Evolutionary conservation across 1,140 invertebrate species (phyloP).

Genomic region (Drosophila ogumai): DNA sequence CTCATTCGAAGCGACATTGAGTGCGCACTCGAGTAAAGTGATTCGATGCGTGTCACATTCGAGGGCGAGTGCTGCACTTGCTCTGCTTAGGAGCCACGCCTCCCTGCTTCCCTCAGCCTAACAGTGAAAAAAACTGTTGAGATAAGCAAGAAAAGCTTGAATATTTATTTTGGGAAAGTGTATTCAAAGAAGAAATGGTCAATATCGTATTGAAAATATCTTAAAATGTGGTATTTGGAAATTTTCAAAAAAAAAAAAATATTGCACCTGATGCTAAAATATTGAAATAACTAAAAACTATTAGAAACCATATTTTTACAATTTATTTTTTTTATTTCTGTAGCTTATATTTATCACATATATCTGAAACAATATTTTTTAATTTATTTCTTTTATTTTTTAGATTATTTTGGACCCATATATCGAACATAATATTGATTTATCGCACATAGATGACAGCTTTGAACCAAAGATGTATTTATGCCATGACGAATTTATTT

Average conservation of each 20-base stretch:
- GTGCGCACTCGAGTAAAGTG: conserved; percentile 70
- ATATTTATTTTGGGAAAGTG: neutral
- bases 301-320: too few relatives aligned
- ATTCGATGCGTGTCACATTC: conserved; percentile 68
- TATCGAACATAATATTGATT: too few relatives aligned
- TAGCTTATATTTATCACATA: too few relatives aligned
- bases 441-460: too few relatives aligned
- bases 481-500: neutral
- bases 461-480: neutral
- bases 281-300: too few relatives aligned
- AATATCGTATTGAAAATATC: neutral
- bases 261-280: neutral
- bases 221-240: neutral
- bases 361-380: too few relatives aligned
- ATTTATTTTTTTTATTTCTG: too few relatives aligned
- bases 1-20: conserved; percentile 57
- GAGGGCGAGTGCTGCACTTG: conserved; percentile 54
- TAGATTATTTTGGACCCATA: too few relatives aligned
- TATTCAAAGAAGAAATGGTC: too few relatives aligned
- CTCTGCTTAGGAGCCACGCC: conserved; percentile 29
- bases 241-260: neutral
- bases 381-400: too few relatives aligned
- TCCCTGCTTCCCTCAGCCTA: neutral
- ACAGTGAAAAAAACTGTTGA: neutral
- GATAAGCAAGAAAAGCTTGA: neutral